Evolutionary conservation across 1,140 invertebrate genomes (phyloP).

Genomic region (Caenorhabditis brenneri): DNA sequence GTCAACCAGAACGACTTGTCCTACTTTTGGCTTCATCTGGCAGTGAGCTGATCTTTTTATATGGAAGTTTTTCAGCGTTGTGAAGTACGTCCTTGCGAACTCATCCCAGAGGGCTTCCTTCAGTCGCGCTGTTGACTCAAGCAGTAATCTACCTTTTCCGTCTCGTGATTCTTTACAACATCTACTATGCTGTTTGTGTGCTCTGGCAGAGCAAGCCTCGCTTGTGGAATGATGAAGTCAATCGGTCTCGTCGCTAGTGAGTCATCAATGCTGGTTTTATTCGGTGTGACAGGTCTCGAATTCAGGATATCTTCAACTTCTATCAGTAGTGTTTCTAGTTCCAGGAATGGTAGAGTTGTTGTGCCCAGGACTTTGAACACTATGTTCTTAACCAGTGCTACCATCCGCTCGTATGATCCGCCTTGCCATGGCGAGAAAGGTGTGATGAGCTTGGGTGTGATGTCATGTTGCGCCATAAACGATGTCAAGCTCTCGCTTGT

Average conservation of each 20-base stretch:
- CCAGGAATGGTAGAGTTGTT: neutral
- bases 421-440: slow-evolving; percentile 40
- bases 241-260: slow-evolving; percentile 10
- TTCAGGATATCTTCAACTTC: slow-evolving; percentile 38
- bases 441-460: neutral
- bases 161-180: no score
- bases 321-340: slow-evolving; percentile 1
- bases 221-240: slow-evolving; percentile 13
- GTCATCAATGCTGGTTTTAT: neutral
- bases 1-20: neutral
- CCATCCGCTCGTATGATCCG: slow-evolving; percentile 20
- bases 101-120: neutral
- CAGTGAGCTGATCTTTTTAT: no score
- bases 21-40: no score
- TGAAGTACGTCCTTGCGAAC: no score
- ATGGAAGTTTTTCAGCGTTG: no score
- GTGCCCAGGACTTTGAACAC: slow-evolving; percentile 3
- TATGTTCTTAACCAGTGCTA: neutral
- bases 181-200: no score
- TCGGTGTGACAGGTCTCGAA: neutral
- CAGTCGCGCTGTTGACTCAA: no score
- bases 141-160: no score
- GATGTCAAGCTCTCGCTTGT: neutral
- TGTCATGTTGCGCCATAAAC: neutral
- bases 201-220: neutral